Base-by-base conservation (phyloP, 2,888 invertebrate species). In the Scaptomyza parva region DNA sequence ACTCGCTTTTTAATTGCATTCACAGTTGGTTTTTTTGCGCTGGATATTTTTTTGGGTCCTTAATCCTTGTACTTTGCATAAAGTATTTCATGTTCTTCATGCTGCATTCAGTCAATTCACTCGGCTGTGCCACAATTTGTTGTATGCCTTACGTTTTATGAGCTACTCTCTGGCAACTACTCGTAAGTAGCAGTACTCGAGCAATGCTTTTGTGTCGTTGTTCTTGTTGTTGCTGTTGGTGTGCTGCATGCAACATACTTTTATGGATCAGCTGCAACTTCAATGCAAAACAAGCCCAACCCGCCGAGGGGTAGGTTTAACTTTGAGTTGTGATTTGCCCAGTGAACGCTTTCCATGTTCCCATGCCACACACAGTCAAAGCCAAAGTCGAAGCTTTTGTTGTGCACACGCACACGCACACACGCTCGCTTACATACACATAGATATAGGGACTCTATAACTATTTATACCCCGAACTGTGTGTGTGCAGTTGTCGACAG, bases 231-330 rank as follows among this genome's bases (percentile, higher is more conserved):
- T 22, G 40, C 14, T 35, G 47, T 33, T 64, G 59, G 24, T 54
- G 62, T 47, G 57, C 57, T 71, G 79, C 66, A 76, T 78, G 73
- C 82, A 78, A 80, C 82, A 86, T 75, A 82, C 75, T 87, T 85
- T 84, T 85, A 88, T 84, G 85, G 84, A 87, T 86, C 87, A 87
- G 86, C 84, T 88, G 87, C 81, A 86, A 67, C 84, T 78, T 78
- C 71, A 85, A 79, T 83, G 78, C 75, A 73, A 74, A 83, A 68
- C 81, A 76, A 75, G 67, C 64, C 47, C 70, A 62, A 60, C 67
- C 44, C 70, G 57, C 45, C 45, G 24, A 20, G 59, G 69, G 62
- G 44, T 44, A 41, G 63, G 43, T 60, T 62, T 73, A 73, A 73
- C 73, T 73, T 65, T 61, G 61, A 70, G 70, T 59, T 74, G 44